phyloP scores from a whole-genome alignment of 2,797 vertebrate genomes.

The Anabacerthia variegaticeps region DNA sequence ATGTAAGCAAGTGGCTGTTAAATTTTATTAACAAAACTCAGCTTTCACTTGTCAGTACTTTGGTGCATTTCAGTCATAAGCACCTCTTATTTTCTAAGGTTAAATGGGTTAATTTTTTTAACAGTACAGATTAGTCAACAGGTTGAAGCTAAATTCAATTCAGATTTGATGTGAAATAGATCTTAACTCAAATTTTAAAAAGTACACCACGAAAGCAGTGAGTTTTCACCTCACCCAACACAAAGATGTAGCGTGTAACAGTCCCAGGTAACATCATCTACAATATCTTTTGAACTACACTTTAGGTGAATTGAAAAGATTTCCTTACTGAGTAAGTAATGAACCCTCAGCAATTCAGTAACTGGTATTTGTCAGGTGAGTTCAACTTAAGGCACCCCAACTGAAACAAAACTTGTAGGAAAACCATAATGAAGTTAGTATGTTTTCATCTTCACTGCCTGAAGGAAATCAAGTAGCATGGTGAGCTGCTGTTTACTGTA shows the following conservation, averaged over 20 bases:
- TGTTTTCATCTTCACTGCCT: neutral
- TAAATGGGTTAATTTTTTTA: neutral
- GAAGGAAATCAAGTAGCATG: neutral
- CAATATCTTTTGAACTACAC: neutral
- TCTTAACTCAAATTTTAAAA: neutral
- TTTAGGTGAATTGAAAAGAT: neutral
- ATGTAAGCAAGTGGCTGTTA: neutral
- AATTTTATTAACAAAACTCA: neutral
- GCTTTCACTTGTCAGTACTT: neutral
- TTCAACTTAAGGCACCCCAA: neutral
- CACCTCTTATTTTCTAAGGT: neutral
- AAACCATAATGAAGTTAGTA: neutral
- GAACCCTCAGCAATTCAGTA: neutral
- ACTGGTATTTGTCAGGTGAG: neutral
- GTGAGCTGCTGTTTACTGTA: neutral
- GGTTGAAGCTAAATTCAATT: neutral
- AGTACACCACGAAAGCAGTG: neutral
- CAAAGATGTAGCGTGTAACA: neutral
- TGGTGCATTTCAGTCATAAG: neutral
- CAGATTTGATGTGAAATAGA: neutral
- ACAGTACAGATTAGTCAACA: neutral
- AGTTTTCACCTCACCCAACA: neutral
- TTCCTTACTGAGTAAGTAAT: neutral
- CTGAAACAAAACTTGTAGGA: neutral
- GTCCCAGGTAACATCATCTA: neutral